phyloP scores from a whole-genome alignment of 2,797 vertebrate species.

The Tinamus major region DNA sequence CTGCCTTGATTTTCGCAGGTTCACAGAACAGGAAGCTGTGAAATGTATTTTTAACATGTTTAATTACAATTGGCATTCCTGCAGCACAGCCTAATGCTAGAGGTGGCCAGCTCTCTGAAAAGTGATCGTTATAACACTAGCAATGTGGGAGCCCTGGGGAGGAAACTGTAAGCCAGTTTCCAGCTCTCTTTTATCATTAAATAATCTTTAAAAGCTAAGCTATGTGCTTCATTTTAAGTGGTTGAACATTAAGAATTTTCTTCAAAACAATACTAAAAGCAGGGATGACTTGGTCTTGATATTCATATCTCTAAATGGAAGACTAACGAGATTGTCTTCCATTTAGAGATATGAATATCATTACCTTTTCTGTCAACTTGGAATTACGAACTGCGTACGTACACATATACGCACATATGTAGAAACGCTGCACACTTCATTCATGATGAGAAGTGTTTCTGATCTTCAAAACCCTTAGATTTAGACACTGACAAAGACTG shows the following conservation, averaged over 20 bases:
- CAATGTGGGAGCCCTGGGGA: background rate
- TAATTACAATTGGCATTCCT: slow-evolving; percentile 19
- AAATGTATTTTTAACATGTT: slow-evolving; percentile 26
- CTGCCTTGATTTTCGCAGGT: slow-evolving; percentile 13
- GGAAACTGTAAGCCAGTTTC: background rate
- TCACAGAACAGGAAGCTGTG: background rate
- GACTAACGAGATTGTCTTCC: too few species aligned
- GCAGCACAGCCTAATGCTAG: background rate
- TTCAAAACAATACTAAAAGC: background rate
- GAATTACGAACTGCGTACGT: background rate
- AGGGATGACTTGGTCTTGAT: background rate
- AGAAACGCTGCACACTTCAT: background rate
- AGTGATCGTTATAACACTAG: background rate
- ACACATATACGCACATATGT: background rate
- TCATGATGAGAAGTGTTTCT: background rate
- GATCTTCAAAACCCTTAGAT: background rate
- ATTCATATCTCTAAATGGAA: too few species aligned
- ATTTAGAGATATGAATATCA: rapidly evolving
- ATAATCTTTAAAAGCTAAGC: background rate
- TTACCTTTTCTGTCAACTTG: background rate
- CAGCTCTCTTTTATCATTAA: background rate
- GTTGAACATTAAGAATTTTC: background rate
- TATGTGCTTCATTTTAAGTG: background rate
- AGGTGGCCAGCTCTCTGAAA: background rate
- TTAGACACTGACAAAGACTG: background rate